Percentiles rank a stretch among this genome's conserved stretches.
Evolutionary conservation across 1,140 invertebrate genomes (phyloP).

Genomic region (Aphis gossypii): DNA sequence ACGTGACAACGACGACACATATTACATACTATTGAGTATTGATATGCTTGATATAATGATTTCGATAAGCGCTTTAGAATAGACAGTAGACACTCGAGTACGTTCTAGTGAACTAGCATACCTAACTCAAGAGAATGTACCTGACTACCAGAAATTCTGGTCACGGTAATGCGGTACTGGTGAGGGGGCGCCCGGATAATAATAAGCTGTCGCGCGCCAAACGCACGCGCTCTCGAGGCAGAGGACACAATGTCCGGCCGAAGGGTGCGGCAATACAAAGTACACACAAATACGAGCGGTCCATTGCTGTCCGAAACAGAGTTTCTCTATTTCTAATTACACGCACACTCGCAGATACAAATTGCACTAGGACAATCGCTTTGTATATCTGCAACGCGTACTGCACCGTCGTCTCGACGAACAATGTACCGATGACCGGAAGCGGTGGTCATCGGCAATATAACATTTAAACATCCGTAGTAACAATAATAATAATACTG

Average conservation of each 20-base stretch:
- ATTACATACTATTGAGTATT: too few relatives aligned
- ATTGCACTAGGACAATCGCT: neutral
- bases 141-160: neutral
- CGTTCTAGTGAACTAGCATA: neutral
- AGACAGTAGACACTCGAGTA: neutral
- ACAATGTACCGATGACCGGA: conserved; percentile 8
- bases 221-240: neutral
- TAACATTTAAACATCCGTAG: neutral
- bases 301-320: conserved; percentile 1
- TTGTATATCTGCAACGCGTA: neutral
- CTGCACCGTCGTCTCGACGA: neutral
- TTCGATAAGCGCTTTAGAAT: neutral
- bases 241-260: neutral
- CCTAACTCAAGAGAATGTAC: neutral
- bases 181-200: neutral
- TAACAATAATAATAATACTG: neutral
- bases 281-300: neutral
- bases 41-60: neutral
- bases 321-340: conserved; percentile 20
- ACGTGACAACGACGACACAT: too few relatives aligned
- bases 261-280: neutral
- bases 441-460: neutral
- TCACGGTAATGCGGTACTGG: neutral
- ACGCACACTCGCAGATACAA: neutral
- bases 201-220: conserved; percentile 14